Percentiles rank a stretch among this genome's conserved stretches.
Conservation (phyloP, 2,113 vertebrate species). For the Gavia stellata region DNA sequence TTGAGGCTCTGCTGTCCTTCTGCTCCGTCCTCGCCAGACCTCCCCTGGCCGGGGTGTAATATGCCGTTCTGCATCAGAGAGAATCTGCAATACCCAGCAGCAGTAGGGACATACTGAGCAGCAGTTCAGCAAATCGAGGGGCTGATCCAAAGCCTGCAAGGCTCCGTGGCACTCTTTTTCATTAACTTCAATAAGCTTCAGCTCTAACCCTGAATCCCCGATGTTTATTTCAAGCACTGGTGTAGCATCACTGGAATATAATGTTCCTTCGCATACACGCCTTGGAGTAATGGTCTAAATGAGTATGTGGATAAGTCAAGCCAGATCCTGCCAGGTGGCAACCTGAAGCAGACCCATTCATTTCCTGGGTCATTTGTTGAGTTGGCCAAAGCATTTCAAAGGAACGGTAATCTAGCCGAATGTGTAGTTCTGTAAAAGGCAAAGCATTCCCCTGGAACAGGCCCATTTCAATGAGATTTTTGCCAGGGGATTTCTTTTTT, state of each 20-base stretch:
- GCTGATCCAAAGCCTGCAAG: not conserved
- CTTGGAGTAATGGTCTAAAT: not conserved
- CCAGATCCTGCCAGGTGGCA: not conserved
- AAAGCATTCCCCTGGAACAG: not conserved
- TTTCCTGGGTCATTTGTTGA: not conserved
- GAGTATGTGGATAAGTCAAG: not conserved
- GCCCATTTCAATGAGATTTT: not conserved
- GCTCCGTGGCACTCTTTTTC: not conserved
- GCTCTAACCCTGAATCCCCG: not conserved
- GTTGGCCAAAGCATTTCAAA: not conserved
- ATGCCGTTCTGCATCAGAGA: accelerated
- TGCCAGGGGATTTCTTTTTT: not conserved
- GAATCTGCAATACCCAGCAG: not conserved
- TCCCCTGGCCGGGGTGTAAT: not conserved
- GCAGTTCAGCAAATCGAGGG: not conserved
- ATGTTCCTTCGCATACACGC: not conserved
- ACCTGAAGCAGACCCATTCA: not conserved
- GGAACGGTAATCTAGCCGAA: not conserved
- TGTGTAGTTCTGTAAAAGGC: not conserved
- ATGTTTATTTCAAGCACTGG: constrained; percentile 2
- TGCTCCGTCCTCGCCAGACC: not conserved
- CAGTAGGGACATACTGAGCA: not conserved
- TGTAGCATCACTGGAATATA: not conserved
- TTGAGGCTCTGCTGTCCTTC: not conserved
- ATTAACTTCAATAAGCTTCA: constrained; percentile 18